Base-by-base conservation (phyloP, 1,140 invertebrate genomes). In the Drosophila simulans region DNA sequence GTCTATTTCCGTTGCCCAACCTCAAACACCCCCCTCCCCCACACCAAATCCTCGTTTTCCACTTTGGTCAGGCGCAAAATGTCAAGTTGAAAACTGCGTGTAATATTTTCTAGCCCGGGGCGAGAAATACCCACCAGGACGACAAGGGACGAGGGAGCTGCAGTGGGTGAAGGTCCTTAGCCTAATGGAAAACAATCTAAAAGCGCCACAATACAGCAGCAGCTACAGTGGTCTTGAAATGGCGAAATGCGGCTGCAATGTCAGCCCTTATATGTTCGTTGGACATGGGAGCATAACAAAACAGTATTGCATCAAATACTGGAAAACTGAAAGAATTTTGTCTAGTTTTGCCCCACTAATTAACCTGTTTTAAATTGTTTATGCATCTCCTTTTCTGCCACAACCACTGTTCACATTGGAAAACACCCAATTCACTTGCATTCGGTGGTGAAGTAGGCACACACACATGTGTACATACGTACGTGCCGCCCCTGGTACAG, bases 131-230 rank as follows among this genome's bases (percentile, higher is more conserved):
- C 55, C 42, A 8, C 1, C 3, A 7, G 20, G 20, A 40, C 20
- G 20, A 22, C 20, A 3, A 22, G 20, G 20, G 3, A 22, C 20
- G 8, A 25, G n/a, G 43, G n/a, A 11, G 27, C 12, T n/a, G 53
- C 12, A 12, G 5, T 12, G 13, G 45, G 22, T 17, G 20, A 27
- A 20, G 54, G 49, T 49, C 49, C 37, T 46, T 53, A 42, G 55
- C 45, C 64, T 83, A 76, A 84, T 83, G 75, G 71, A 80, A 84
- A 85, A 77, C 80, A 64, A 84, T 83, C 60, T 68, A 63, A 76
- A 63, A 56, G 35, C 62, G 68, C 35, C 45, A 39, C 56, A 68
- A 11, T 45, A 51, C 22, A 10, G 8, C 20, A 22, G 13, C 15
- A 12, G 42, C 4, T 4, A 20, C 54, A 72, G 49, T 60, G 56